Percentiles rank a stretch among this genome's conserved stretches.
phyloP scores from a whole-genome alignment of 37 sponge, comb jelly and placozoan genomes.

The Cliona cf. orientalis region DNA sequence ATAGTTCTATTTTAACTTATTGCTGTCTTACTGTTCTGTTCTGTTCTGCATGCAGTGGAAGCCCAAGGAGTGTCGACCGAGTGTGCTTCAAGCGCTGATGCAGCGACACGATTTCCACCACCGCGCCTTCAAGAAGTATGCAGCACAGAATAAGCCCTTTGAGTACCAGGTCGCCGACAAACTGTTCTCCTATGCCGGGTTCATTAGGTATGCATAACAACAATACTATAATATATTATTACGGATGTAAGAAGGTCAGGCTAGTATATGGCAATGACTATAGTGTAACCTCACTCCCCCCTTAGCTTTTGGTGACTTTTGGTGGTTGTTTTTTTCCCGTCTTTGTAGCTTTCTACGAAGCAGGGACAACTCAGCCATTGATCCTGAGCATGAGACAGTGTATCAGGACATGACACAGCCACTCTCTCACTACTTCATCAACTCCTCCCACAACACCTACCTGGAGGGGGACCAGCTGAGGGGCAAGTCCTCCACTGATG shows the following conservation, averaged over 20 bases:
- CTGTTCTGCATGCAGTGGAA: conserved; percentile 56
- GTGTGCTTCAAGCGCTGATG: conserved; percentile 24
- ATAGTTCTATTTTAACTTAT: not conserved
- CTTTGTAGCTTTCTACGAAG: conserved; percentile 73
- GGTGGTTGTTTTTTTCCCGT: not conserved
- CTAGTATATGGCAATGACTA: not conserved
- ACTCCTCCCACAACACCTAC: conserved; percentile 96
- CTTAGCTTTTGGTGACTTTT: not conserved
- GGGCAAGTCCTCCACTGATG: conserved; percentile 85
- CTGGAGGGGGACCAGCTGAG: conserved; percentile 84
- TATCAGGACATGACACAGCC: conserved; percentile 93
- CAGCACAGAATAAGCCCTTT: conserved; percentile 35
- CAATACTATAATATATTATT: not conserved
- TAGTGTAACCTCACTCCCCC: too few relatives aligned
- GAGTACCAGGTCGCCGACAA: conserved; percentile 21
- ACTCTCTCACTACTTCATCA: conserved; percentile 93
- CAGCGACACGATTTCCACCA: conserved; percentile 65
- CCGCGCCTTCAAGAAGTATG: conserved; percentile 63
- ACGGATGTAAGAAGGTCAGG: not conserved
- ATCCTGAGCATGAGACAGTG: conserved; percentile 60
- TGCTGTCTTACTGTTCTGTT: too few relatives aligned
- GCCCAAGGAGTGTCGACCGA: not conserved
- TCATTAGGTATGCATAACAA: conserved; percentile 61
- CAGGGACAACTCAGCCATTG: conserved; percentile 54
- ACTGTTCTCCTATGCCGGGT: conserved; percentile 73